A percentile compares a stretch with the other conserved stretches of the same genome.
Conservation (phyloP, 1,140 invertebrate species). For the Scaptomyza pallida region DNA sequence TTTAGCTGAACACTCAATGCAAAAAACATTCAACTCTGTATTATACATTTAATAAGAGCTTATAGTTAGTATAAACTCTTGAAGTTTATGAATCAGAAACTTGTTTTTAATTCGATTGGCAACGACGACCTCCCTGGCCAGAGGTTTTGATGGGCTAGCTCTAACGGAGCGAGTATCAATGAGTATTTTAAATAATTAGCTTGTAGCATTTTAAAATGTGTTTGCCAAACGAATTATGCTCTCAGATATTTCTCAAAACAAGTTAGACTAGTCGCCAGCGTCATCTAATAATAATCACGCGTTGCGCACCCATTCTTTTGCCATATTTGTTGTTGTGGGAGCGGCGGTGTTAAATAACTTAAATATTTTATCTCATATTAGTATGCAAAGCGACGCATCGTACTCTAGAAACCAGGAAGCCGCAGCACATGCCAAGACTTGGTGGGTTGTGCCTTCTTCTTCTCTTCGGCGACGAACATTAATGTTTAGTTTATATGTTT, state of each 20-base stretch:
- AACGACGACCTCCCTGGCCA: conserved; percentile 18
- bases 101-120: conserved; percentile 48
- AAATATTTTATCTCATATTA: conserved; percentile 64
- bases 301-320: conserved; percentile 35
- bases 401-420: conserved; percentile 60
- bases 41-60: conserved; percentile 16
- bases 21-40: neutral
- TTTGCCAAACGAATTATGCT: conserved; percentile 49
- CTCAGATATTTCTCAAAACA: conserved; percentile 61
- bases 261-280: conserved; percentile 65
- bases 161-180: conserved; percentile 21
- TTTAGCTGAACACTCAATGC: neutral
- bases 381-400: conserved; percentile 62
- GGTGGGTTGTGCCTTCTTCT: conserved; percentile 19
- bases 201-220: conserved; percentile 40
- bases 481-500: conserved; percentile 25
- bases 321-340: conserved; percentile 26
- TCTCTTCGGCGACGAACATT: too few relatives aligned
- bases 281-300: conserved; percentile 34
- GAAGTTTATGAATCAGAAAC: conserved; percentile 58
- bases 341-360: conserved; percentile 68
- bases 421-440: conserved; percentile 62
- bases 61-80: conserved; percentile 14
- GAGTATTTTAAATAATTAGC: conserved; percentile 60
- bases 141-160: conserved; percentile 25